Evolutionary conservation across 2,888 invertebrate species (phyloP).

Genomic region (Drosophila falleni): DNA sequence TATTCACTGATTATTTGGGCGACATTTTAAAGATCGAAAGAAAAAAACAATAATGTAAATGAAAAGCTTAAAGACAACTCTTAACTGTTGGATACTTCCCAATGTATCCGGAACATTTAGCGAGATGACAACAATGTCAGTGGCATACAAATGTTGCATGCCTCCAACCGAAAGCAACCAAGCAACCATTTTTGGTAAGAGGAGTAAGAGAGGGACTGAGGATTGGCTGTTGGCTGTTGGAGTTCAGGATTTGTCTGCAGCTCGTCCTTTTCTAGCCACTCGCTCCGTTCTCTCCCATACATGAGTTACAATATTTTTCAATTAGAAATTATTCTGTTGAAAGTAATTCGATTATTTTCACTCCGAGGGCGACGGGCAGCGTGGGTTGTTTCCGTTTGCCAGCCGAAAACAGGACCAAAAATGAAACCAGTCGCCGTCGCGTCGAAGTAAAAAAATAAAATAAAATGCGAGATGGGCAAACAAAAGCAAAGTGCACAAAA

Average conservation of each 20-base stretch:
- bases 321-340: slow-evolving; percentile 86
- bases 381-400: slow-evolving; percentile 56
- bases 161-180: slow-evolving; percentile 25
- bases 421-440: slow-evolving; percentile 37
- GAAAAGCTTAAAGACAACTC: slow-evolving; percentile 18
- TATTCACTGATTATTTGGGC: slow-evolving; percentile 26
- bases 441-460: slow-evolving; percentile 32
- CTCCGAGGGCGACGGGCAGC: slow-evolving; percentile 78
- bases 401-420: slow-evolving; percentile 19
- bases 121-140: slow-evolving; percentile 75
- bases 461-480: slow-evolving; percentile 19
- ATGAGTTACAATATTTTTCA: slow-evolving; percentile 86
- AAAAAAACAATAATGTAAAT: slow-evolving; percentile 25
- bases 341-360: slow-evolving; percentile 86
- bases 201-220: background rate
- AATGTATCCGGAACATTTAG: slow-evolving; percentile 57
- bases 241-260: slow-evolving; percentile 45
- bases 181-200: background rate
- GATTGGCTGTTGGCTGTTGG: slow-evolving; percentile 16
- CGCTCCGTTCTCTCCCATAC: slow-evolving; percentile 51
- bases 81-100: slow-evolving; percentile 1
- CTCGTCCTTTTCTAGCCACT: slow-evolving; percentile 41
- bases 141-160: slow-evolving; percentile 68
- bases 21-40: background rate
- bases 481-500: slow-evolving; percentile 60